Percentiles rank a stretch among this genome's conserved stretches.
These are phyloP conservation scores for Mesocricetus auratus DNA, from an alignment of 2,113 vertebrate genomes.

Conservation along the genomic window DNA sequence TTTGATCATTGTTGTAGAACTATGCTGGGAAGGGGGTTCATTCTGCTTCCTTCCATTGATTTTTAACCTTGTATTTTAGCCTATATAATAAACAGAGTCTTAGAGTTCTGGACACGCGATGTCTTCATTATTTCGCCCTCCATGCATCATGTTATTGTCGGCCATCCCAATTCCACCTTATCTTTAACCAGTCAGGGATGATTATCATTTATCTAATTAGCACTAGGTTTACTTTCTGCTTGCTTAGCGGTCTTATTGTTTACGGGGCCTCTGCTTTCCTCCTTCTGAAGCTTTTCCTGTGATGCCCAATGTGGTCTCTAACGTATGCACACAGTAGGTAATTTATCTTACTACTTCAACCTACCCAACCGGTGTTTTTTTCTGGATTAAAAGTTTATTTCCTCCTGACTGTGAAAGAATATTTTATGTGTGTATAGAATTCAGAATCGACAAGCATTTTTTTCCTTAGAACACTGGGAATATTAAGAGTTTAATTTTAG, in stretches of 20 bases:
- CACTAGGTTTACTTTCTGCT: background rate
- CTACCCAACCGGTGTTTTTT: background rate
- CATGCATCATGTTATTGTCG: background rate
- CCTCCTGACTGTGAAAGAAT: background rate
- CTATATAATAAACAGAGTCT: background rate
- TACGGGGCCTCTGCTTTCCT: background rate
- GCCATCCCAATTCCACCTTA: background rate
- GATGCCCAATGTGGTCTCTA: slow-evolving; percentile 6
- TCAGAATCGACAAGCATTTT: slow-evolving; percentile 10
- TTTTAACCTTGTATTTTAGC: background rate
- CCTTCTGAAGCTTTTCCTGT: slow-evolving; percentile 4
- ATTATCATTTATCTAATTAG: background rate
- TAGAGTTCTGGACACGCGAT: background rate
- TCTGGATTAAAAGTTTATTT: background rate
- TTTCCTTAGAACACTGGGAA: background rate
- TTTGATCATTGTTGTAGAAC: background rate
- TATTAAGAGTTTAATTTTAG: background rate
- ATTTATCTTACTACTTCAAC: background rate
- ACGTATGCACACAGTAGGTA: background rate
- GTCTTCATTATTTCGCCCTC: background rate
- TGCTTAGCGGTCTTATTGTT: background rate
- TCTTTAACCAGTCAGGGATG: background rate
- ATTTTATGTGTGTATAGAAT: background rate
- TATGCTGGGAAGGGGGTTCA: background rate
- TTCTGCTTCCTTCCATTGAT: background rate